Evolutionary conservation across 2,113 vertebrate genomes (phyloP).

Genomic region (Perca flavescens): DNA sequence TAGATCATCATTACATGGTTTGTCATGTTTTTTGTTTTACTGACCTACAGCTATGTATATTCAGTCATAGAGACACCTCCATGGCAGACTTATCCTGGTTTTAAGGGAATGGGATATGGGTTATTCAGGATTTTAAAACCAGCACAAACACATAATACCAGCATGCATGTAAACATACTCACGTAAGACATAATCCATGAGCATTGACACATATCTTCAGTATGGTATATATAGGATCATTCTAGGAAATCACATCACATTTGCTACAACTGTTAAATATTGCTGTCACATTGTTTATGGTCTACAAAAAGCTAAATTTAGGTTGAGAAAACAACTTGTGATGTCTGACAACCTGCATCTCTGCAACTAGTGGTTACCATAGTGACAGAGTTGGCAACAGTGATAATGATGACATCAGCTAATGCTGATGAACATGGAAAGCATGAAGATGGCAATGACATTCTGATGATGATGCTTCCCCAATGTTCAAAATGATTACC

Average conservation of each 20-base stretch:
- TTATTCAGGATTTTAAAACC: neutral
- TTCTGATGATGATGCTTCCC: too few species aligned
- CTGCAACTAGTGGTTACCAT: constrained; percentile 60
- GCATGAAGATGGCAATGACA: constrained; percentile 7
- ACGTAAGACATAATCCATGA: too few species aligned
- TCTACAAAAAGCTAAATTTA: neutral
- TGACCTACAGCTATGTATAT: neutral
- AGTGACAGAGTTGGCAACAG: constrained; percentile 26
- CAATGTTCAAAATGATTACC: too few species aligned
- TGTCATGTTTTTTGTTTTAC: constrained; percentile 8
- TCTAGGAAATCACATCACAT: neutral
- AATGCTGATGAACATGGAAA: constrained; percentile 39
- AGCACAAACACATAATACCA: neutral
- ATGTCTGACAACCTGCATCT: constrained; percentile 37
- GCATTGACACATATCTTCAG: too few species aligned
- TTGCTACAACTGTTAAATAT: neutral
- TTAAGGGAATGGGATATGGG: neutral
- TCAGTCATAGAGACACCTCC: too few species aligned
- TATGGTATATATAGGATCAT: too few species aligned
- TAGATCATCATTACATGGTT: constrained; percentile 1
- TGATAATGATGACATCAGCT: constrained; percentile 35
- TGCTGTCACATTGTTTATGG: neutral
- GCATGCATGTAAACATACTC: neutral
- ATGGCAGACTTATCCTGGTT: too few species aligned
- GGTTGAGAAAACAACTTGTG: neutral